These are phyloP conservation scores for Drymonia ruficornis DNA, from an alignment of 2,888 invertebrate genomes.

Conservation along the genomic window DNA sequence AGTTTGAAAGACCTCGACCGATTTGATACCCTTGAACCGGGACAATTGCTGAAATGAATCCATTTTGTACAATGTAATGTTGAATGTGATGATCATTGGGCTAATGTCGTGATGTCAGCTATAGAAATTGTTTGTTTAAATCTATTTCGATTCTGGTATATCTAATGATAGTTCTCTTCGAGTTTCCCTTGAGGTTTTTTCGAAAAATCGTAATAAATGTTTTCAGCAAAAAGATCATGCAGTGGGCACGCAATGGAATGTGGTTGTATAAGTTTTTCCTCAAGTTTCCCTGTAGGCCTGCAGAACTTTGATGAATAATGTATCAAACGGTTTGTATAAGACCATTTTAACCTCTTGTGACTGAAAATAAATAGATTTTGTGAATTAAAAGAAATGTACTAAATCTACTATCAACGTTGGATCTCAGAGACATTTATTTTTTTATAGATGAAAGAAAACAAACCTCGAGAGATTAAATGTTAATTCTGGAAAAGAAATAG, in stretches of 20 bases:
- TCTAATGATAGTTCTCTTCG: too few relatives aligned
- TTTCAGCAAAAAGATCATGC: not conserved
- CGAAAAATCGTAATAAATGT: too few relatives aligned
- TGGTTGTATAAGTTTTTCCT: not conserved
- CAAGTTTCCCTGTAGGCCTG: conserved; percentile 11
- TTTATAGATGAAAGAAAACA: too few relatives aligned
- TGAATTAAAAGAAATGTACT: too few relatives aligned
- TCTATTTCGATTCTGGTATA: too few relatives aligned
- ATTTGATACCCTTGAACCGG: not conserved
- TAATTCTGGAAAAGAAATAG: too few relatives aligned
- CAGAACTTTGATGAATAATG: conserved; percentile 28
- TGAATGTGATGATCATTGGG: not conserved
- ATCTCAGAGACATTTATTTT: too few relatives aligned
- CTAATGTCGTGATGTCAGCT: not conserved
- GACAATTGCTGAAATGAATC: not conserved
- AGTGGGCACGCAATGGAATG: conserved; percentile 3
- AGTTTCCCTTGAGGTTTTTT: too few relatives aligned
- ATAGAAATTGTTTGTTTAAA: not conserved
- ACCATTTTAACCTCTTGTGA: conserved; percentile 7
- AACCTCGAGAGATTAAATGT: too few relatives aligned
- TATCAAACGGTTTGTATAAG: conserved; percentile 21
- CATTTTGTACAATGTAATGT: not conserved
- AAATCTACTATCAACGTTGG: too few relatives aligned
- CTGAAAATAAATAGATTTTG: not conserved
- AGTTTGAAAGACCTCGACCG: not conserved